A percentile compares a stretch with the other conserved stretches of the same genome.
phyloP scores from a whole-genome alignment of 2,113 vertebrate genomes.

The Corythornis cristatus region DNA sequence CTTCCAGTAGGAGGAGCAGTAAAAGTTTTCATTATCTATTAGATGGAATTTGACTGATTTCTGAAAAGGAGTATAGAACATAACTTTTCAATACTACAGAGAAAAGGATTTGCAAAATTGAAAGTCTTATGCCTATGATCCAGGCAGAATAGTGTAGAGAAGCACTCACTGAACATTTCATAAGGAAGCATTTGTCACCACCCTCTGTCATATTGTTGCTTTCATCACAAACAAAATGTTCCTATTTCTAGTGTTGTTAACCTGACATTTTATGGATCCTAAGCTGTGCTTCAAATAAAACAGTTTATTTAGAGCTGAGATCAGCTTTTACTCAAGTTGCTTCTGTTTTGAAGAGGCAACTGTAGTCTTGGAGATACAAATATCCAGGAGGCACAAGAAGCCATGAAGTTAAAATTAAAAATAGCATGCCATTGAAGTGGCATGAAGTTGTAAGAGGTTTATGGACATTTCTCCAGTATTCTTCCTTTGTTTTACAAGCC shows the following conservation, averaged over 20 bases:
- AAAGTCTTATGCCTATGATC: background rate
- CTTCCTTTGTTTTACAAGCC: conserved; percentile 5
- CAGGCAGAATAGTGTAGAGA: background rate
- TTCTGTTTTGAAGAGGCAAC: background rate
- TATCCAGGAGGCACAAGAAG: background rate
- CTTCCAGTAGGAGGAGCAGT: background rate
- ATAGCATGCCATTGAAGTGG: background rate
- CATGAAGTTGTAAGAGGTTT: conserved; percentile 28
- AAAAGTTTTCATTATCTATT: background rate
- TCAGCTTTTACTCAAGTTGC: background rate
- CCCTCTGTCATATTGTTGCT: background rate
- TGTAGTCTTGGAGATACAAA: background rate
- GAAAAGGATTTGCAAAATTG: background rate
- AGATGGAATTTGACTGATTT: background rate
- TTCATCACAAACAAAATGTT: background rate
- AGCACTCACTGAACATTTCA: accelerated
- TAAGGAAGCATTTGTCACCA: background rate
- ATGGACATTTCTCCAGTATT: background rate
- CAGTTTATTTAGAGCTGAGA: background rate
- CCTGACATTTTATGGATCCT: background rate
- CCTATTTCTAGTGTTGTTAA: background rate
- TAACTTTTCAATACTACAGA: background rate
- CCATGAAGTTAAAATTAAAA: conserved; percentile 24
- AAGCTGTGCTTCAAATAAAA: conserved; percentile 30
- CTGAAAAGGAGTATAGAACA: background rate